Evolutionary conservation across 2,888 invertebrate species (phyloP).

Genomic region (Ceramica pisi): DNA sequence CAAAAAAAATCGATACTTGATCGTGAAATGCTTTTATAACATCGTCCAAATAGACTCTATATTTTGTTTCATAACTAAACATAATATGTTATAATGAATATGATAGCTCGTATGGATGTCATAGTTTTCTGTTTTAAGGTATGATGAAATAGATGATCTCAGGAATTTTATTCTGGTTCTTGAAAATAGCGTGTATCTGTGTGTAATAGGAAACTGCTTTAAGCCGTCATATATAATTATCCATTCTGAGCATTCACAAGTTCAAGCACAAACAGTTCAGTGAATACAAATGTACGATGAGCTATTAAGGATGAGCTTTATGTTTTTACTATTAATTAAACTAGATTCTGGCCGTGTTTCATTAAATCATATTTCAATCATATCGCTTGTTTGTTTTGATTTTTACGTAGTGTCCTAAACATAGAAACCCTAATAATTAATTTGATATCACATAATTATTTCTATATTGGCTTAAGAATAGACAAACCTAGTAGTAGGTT

Average conservation of each 20-base stretch:
- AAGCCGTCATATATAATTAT: not conserved
- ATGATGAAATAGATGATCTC: not conserved
- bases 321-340: not conserved
- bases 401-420: not conserved
- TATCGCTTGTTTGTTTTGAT: slow-evolving; percentile 9
- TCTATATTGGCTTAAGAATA: too few relatives aligned
- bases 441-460: not conserved
- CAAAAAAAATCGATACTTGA: slow-evolving; percentile 4
- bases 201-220: not conserved
- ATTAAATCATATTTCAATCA: slow-evolving; percentile 12
- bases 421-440: not conserved
- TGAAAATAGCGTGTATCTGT: not conserved
- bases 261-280: not conserved
- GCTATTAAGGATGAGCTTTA: not conserved
- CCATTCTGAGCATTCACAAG: not conserved
- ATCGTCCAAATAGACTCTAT: not conserved
- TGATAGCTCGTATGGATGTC: not conserved
- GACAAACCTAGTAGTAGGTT: too few relatives aligned
- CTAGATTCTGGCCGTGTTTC: not conserved
- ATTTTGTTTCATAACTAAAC: slow-evolving; percentile 3
- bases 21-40: slow-evolving; percentile 34
- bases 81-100: not conserved
- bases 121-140: not conserved
- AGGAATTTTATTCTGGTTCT: not conserved
- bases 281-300: not conserved